Percentiles rank a stretch among this genome's conserved stretches.
phyloP scores from a whole-genome alignment of 1,140 invertebrate species.

The Schlechtendalia chinensis region DNA sequence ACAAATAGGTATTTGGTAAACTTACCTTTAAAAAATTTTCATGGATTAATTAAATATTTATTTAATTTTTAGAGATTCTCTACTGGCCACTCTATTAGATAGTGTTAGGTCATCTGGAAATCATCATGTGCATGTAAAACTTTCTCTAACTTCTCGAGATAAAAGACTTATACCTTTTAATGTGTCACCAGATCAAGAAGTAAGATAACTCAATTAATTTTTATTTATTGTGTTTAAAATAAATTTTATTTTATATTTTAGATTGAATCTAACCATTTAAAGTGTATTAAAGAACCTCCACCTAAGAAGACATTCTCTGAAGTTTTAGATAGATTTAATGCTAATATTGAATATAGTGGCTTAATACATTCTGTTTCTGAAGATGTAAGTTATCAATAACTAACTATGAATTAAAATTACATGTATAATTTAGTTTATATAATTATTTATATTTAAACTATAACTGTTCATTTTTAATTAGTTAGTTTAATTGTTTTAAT shows the following conservation, averaged over 20 bases:
- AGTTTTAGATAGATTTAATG: conserved; percentile 76
- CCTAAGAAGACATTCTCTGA: conserved; percentile 59
- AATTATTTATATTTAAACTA: no score
- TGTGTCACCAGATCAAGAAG: conserved; percentile 89
- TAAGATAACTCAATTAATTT: conserved; percentile 47
- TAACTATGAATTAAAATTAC: neutral
- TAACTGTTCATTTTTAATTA: no score
- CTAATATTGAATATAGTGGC: conserved; percentile 96
- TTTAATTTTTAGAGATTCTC: conserved; percentile 73
- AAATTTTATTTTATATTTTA: conserved; percentile 50
- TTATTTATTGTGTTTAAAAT: conserved; percentile 5
- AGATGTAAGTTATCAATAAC: conserved; percentile 71
- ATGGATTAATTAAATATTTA: neutral
- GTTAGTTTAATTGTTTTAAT: no score
- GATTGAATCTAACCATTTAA: conserved; percentile 82
- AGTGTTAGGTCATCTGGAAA: conserved; percentile 95
- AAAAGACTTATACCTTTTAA: conserved; percentile 85
- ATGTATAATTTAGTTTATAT: no score
- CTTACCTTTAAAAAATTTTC: neutral
- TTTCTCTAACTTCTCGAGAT: conserved; percentile 76
- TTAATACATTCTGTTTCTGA: conserved; percentile 92
- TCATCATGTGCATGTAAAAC: conserved; percentile 93
- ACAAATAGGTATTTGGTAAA: conserved; percentile 58
- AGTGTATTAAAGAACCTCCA: conserved; percentile 75
- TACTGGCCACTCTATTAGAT: conserved; percentile 92